Conservation (phyloP, 2,113 vertebrate genomes). For the Halichoerus grypus region DNA sequence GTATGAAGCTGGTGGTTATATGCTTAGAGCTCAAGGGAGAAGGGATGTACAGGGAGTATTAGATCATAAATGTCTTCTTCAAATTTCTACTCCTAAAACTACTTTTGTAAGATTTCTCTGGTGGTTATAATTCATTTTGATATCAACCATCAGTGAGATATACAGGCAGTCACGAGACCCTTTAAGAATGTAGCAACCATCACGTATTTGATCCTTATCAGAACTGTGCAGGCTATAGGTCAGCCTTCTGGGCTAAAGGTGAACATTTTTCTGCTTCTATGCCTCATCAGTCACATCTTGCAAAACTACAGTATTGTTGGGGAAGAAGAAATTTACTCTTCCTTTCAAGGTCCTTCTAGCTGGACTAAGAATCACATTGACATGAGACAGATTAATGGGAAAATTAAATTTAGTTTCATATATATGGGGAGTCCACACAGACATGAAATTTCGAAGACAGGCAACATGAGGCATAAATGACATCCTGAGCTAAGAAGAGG, state of each 20-base stretch:
- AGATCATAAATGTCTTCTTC: neutral
- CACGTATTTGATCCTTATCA: neutral
- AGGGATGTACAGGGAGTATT: neutral
- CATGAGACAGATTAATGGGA: neutral
- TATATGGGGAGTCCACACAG: neutral
- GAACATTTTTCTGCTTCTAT: neutral
- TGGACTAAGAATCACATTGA: neutral
- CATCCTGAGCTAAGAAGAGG: neutral
- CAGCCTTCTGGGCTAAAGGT: neutral
- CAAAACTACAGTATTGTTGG: neutral
- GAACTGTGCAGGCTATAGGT: neutral
- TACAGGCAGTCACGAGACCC: neutral
- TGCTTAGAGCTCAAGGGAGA: neutral
- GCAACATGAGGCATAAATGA: neutral
- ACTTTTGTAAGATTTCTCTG: neutral
- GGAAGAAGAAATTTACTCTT: neutral
- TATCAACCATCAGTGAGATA: neutral
- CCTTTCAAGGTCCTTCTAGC: neutral
- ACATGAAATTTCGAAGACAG: neutral
- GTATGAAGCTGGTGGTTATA: neutral
- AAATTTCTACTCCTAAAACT: neutral
- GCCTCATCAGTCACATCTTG: neutral
- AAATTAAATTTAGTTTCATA: neutral
- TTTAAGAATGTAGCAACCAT: neutral
- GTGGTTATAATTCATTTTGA: neutral